phyloP scores from a whole-genome alignment of 2,888 invertebrate species.

The Oscheius onirici region DNA sequence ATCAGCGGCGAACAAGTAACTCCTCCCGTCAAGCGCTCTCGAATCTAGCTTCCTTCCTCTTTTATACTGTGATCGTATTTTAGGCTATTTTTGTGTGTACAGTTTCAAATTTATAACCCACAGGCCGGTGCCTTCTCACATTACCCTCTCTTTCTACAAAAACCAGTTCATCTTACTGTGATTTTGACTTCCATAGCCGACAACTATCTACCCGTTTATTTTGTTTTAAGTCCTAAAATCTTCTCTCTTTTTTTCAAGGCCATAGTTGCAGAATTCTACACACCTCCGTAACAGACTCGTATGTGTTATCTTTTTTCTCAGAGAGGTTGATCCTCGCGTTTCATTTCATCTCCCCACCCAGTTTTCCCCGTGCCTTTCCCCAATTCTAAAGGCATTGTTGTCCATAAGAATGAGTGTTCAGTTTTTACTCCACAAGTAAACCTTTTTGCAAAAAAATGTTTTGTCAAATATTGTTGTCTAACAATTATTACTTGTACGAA shows the following conservation, averaged over 20 bases:
- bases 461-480: too few relatives aligned
- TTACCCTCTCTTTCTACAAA: conserved; percentile 11
- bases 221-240: neutral
- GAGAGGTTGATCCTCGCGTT: conserved; percentile 15
- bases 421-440: too few relatives aligned
- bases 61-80: conserved; percentile 2
- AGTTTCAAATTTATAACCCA: neutral
- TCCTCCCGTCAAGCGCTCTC: conserved; percentile 52
- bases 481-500: neutral
- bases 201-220: too few relatives aligned
- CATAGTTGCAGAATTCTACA: conserved; percentile 25
- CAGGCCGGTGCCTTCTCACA: neutral
- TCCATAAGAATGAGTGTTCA: too few relatives aligned
- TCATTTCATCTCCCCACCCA: neutral
- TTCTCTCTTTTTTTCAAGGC: neutral
- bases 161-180: conserved; percentile 6
- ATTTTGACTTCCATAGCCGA: neutral
- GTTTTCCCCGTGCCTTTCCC: too few relatives aligned
- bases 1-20: conserved; percentile 46
- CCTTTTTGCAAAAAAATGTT: too few relatives aligned
- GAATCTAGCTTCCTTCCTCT: conserved; percentile 29
- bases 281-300: conserved; percentile 1
- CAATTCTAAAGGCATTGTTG: too few relatives aligned
- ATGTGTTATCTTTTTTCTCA: neutral
- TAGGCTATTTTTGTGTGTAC: conserved; percentile 13